Percentiles rank a stretch among this genome's conserved stretches.
These are phyloP conservation scores for Trichonephila clavata DNA, from an alignment of 1,140 invertebrate genomes.

Conservation along the genomic window DNA sequence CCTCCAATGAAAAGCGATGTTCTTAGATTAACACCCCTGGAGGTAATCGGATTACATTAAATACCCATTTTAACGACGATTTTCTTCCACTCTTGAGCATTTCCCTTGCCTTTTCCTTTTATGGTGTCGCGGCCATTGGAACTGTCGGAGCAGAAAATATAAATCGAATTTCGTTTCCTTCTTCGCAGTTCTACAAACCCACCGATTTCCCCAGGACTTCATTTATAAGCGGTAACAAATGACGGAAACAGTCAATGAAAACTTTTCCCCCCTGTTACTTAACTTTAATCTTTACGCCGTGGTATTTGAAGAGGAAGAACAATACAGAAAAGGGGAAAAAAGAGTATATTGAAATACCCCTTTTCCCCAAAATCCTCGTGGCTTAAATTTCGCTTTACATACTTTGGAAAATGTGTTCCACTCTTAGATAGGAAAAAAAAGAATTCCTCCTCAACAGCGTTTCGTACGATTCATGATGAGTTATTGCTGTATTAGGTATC, in stretches of 20 bases:
- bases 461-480: slow-evolving; percentile 8
- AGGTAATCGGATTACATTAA: background rate
- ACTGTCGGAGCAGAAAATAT: slow-evolving; percentile 27
- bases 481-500: slow-evolving; percentile 41
- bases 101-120: background rate
- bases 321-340: background rate
- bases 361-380: background rate
- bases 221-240: slow-evolving; percentile 32
- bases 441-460: background rate
- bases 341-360: background rate
- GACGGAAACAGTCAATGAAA: slow-evolving; percentile 13
- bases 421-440: background rate
- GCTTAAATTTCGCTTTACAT: slow-evolving; percentile 33
- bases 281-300: slow-evolving; percentile 23
- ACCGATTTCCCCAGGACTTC: background rate
- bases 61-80: background rate
- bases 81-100: background rate
- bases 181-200: background rate
- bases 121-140: background rate
- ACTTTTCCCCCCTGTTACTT: slow-evolving; percentile 15
- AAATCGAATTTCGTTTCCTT: background rate
- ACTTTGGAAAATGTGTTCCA: background rate
- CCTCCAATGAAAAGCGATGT: background rate
- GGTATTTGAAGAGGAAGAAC: background rate
- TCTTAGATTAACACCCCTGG: background rate